These are phyloP conservation scores for Charanyca ferruginea DNA, from an alignment of 2,888 invertebrate species.

Conservation along the genomic window DNA sequence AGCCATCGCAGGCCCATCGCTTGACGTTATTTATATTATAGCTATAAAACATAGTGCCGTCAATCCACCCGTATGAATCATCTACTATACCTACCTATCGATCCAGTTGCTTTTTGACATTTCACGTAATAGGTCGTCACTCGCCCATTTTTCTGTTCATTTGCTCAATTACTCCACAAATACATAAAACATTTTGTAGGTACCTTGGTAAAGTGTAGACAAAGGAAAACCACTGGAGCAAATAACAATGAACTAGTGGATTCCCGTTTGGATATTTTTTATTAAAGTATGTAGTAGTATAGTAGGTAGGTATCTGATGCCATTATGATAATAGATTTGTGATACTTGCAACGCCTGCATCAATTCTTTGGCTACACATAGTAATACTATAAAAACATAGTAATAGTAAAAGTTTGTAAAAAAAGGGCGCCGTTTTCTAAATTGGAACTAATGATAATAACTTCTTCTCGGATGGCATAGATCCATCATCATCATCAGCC, in stretches of 20 bases:
- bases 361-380: too few species aligned
- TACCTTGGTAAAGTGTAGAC: conserved; percentile 10
- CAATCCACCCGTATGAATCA: conserved; percentile 48
- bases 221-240: conserved; percentile 19
- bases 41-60: conserved; percentile 37
- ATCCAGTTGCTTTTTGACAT: conserved; percentile 66
- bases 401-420: too few species aligned
- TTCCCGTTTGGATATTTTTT: conserved; percentile 4
- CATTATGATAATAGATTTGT: too few species aligned
- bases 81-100: conserved; percentile 61
- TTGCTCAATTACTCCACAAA: conserved; percentile 35
- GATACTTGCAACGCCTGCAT: too few species aligned
- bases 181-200: conserved; percentile 13
- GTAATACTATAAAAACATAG: too few species aligned
- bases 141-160: conserved; percentile 19
- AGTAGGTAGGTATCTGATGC: too few species aligned
- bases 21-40: conserved; percentile 1
- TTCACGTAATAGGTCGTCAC: conserved; percentile 65
- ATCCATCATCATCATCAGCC: too few species aligned
- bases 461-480: too few species aligned
- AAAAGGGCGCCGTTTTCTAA: too few species aligned
- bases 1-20: conserved; percentile 16
- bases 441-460: too few species aligned
- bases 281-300: neutral
- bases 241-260: conserved; percentile 2